phyloP scores from a whole-genome alignment of 2,113 vertebrate species.

The Plestiodon gilberti region DNA sequence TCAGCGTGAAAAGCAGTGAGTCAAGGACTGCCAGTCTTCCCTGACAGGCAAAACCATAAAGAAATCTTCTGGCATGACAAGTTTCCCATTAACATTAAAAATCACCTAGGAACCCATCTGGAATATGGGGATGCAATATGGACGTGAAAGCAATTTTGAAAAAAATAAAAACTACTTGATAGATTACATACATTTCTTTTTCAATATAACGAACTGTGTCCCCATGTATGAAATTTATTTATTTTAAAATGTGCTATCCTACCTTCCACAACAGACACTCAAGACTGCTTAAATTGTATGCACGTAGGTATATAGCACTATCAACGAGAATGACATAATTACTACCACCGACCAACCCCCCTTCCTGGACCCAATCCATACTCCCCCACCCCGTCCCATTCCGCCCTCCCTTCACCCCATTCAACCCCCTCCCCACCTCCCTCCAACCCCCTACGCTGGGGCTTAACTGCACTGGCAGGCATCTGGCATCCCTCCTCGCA shows the following conservation, averaged over 20 bases:
- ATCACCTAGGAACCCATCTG: slow-evolving; percentile 48
- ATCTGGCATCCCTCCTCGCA: too few species aligned
- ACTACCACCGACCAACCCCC: too few species aligned
- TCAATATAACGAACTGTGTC: background rate
- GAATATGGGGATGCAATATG: background rate
- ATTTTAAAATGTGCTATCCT: background rate
- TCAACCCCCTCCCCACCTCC: too few species aligned
- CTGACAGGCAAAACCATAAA: slow-evolving; percentile 51
- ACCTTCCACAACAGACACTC: background rate
- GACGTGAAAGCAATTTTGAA: background rate
- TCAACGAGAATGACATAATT: too few species aligned
- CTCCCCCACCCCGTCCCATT: too few species aligned
- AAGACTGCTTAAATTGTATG: background rate
- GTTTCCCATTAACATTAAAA: slow-evolving; percentile 61
- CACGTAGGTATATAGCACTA: too few species aligned
- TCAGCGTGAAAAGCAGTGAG: slow-evolving; percentile 37
- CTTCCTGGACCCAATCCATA: too few species aligned
- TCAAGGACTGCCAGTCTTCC: slow-evolving; percentile 42
- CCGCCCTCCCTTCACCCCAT: too few species aligned
- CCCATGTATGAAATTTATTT: background rate
- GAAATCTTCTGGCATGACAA: slow-evolving; percentile 52
- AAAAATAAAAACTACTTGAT: background rate
- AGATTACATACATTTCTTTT: background rate
- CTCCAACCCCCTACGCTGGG: too few species aligned
- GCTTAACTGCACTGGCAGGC: too few species aligned